phyloP scores from a whole-genome alignment of 2,113 vertebrate species.

The Hystrix brachyura region DNA sequence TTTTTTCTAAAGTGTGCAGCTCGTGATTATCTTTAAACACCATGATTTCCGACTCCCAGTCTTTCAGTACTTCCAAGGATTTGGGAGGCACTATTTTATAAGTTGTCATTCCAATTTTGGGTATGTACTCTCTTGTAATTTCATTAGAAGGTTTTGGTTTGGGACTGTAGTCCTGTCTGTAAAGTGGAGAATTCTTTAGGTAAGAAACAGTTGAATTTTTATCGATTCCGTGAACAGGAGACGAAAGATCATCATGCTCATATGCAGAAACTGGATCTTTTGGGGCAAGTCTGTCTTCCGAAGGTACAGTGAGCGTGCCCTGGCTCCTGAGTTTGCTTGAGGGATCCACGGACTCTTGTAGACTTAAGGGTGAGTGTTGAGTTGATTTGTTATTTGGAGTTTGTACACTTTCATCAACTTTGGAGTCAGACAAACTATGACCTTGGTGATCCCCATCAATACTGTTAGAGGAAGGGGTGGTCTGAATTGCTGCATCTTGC shows the following conservation, averaged over 20 bases:
- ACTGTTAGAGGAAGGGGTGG: slow-evolving; percentile 72
- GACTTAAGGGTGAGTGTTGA: slow-evolving; percentile 46
- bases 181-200: slow-evolving; percentile 84
- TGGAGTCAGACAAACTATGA: slow-evolving; percentile 66
- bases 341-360: slow-evolving; percentile 44
- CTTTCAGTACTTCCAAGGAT: slow-evolving; percentile 91
- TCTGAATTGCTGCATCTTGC: slow-evolving; percentile 90
- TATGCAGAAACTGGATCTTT: slow-evolving; percentile 46
- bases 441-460: slow-evolving; percentile 67
- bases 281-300: slow-evolving; percentile 60
- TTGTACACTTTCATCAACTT: slow-evolving; percentile 63
- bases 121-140: slow-evolving; percentile 96
- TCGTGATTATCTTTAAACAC: slow-evolving; percentile 78
- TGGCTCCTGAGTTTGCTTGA: slow-evolving; percentile 67
- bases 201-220: slow-evolving; percentile 77
- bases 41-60: slow-evolving; percentile 88
- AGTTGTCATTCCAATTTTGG: slow-evolving; percentile 98
- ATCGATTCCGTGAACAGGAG: slow-evolving; percentile 66
- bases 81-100: slow-evolving; percentile 97
- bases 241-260: slow-evolving; percentile 67
- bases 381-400: slow-evolving; percentile 52
- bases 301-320: neutral
- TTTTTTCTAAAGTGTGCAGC: slow-evolving; percentile 23
- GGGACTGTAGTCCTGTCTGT: slow-evolving; percentile 88
- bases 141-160: slow-evolving; percentile 97